phyloP scores from a whole-genome alignment of 2,888 invertebrate genomes.

The Sepiola atlantica region DNA sequence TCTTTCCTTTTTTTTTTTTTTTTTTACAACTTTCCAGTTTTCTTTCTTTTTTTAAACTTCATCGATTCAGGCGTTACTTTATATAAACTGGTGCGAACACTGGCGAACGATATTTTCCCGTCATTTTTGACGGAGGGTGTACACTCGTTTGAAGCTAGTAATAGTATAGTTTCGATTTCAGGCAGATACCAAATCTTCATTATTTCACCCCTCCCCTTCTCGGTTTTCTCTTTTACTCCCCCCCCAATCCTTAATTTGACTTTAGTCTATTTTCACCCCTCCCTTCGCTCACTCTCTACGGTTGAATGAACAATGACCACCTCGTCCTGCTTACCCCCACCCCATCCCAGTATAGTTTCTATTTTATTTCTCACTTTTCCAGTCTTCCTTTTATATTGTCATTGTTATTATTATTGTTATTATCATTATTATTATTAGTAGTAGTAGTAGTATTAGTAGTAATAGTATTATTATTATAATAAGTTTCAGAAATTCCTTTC shows the following conservation, averaged over 20 bases:
- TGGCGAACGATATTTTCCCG: too few species aligned
- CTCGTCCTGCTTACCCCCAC: neutral
- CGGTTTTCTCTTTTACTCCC: neutral
- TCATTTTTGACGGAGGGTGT: neutral
- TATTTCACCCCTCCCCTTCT: neutral
- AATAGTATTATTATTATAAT: neutral
- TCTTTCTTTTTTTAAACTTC: too few species aligned
- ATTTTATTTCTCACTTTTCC: neutral
- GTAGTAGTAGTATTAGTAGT: too few species aligned
- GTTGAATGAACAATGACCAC: neutral
- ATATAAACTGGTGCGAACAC: too few species aligned
- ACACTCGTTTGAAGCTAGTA: neutral
- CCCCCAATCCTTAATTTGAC: neutral
- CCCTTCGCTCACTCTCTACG: neutral
- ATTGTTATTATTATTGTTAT: too few species aligned
- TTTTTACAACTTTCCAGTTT: too few species aligned
- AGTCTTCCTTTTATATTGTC: neutral
- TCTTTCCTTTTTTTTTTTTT: too few species aligned
- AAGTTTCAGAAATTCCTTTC: neutral
- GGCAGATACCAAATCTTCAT: neutral
- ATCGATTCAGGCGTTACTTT: too few species aligned
- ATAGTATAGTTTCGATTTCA: neutral
- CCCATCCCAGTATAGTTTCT: neutral
- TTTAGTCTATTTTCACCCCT: neutral
- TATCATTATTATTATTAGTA: too few species aligned